Evolutionary conservation across 2,888 invertebrate genomes (phyloP).

Genomic region (Acanthosoma haemorrhoidale): DNA sequence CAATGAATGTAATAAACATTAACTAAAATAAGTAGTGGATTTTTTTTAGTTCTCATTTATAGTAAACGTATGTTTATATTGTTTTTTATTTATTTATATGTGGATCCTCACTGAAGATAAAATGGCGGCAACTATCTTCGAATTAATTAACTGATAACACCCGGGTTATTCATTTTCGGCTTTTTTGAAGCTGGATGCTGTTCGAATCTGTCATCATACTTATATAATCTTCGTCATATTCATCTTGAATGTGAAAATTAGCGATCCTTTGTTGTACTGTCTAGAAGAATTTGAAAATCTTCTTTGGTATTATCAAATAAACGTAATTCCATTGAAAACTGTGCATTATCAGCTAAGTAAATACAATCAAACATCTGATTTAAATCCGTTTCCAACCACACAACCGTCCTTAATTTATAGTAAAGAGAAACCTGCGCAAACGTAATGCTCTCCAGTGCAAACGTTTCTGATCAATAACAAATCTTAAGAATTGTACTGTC

Average conservation of each 20-base stretch:
- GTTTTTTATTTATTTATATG: background rate
- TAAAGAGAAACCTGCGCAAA: conserved; percentile 7
- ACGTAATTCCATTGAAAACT: too few species aligned
- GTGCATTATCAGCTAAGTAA: background rate
- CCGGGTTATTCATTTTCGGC: background rate
- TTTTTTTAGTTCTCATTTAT: too few species aligned
- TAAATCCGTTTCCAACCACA: background rate
- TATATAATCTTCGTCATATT: too few species aligned
- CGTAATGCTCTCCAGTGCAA: background rate
- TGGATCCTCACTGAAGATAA: background rate
- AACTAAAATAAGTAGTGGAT: too few species aligned
- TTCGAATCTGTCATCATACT: background rate
- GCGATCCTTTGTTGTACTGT: too few species aligned
- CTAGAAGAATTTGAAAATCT: too few species aligned
- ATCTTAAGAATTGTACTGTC: background rate
- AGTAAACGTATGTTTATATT: too few species aligned
- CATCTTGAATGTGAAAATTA: too few species aligned
- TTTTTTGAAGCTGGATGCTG: too few species aligned
- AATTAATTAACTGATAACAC: conserved; percentile 5
- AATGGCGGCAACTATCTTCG: conserved; percentile 7
- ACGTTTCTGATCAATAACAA: background rate
- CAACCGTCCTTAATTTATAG: background rate
- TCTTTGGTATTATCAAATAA: too few species aligned
- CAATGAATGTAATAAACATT: background rate
- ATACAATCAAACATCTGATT: background rate